Percentiles rank a stretch among this genome's conserved stretches.
These are phyloP conservation scores for Ptyas mucosa DNA, from an alignment of 2,113 vertebrate genomes.

Conservation along the genomic window DNA sequence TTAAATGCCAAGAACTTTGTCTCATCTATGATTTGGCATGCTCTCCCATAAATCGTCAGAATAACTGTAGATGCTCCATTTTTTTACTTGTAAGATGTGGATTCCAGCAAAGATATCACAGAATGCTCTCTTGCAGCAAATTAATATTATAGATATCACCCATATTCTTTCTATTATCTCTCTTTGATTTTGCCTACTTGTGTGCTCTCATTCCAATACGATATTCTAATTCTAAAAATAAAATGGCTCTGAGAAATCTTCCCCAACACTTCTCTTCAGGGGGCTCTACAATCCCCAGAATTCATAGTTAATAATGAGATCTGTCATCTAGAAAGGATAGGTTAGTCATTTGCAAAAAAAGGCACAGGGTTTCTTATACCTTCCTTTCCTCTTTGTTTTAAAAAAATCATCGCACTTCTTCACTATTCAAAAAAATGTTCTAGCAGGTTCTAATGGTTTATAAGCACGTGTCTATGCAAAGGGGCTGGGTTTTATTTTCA, in stretches of 20 bases:
- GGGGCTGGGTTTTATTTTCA: neutral
- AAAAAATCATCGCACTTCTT: neutral
- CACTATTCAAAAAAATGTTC: neutral
- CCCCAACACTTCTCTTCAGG: neutral
- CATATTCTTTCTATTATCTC: slow-evolving; percentile 6
- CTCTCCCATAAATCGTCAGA: neutral
- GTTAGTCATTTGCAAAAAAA: neutral
- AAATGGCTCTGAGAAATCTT: neutral
- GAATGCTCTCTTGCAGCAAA: neutral
- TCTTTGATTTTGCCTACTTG: slow-evolving; percentile 35
- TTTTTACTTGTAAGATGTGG: neutral
- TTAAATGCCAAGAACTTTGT: neutral
- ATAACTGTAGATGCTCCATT: neutral
- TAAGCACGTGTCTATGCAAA: neutral
- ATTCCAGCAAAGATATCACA: neutral
- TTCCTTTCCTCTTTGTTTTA: neutral
- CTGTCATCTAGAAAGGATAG: neutral
- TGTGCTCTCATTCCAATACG: neutral
- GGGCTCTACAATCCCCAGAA: neutral
- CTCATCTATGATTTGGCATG: neutral
- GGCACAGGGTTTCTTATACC: neutral
- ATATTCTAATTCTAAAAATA: neutral
- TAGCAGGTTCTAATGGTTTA: neutral
- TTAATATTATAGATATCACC: slow-evolving; percentile 25
- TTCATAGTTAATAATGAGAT: neutral